Evolutionary conservation across 2,113 vertebrate genomes (phyloP).

Genomic region (Apteryx owenii): DNA sequence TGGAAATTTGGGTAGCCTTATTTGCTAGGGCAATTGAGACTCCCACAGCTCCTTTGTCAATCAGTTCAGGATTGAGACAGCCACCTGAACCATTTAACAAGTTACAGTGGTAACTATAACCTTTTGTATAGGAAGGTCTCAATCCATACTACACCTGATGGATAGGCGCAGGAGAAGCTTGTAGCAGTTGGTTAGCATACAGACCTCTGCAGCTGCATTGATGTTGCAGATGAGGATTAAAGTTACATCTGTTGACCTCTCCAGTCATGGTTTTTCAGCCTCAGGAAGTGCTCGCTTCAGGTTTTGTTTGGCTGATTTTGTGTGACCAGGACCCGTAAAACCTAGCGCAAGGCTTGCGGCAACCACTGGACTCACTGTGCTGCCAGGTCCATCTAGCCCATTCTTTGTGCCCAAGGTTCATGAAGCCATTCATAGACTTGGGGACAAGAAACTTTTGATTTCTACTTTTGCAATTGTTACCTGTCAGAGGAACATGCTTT

Average conservation of each 20-base stretch:
- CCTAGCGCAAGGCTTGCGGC: background rate
- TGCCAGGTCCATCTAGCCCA: background rate
- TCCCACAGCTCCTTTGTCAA: background rate
- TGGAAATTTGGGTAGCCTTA: background rate
- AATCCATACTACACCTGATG: background rate
- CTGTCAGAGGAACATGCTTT: background rate
- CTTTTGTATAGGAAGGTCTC: background rate
- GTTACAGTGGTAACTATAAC: background rate
- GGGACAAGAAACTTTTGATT: background rate
- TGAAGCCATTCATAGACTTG: background rate
- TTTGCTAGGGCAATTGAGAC: background rate
- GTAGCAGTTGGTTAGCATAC: background rate
- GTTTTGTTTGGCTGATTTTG: background rate
- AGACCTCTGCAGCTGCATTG: background rate
- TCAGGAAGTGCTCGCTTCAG: background rate
- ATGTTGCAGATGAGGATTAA: background rate
- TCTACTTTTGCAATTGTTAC: background rate
- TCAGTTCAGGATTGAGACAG: background rate
- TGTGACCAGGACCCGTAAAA: background rate
- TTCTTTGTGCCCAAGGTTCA: background rate
- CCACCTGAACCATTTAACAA: background rate
- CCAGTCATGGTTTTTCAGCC: background rate
- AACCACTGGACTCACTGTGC: background rate
- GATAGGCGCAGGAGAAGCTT: background rate
- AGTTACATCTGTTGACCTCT: background rate